Conservation (phyloP, 1,140 invertebrate species). For the Cherax destructor region DNA sequence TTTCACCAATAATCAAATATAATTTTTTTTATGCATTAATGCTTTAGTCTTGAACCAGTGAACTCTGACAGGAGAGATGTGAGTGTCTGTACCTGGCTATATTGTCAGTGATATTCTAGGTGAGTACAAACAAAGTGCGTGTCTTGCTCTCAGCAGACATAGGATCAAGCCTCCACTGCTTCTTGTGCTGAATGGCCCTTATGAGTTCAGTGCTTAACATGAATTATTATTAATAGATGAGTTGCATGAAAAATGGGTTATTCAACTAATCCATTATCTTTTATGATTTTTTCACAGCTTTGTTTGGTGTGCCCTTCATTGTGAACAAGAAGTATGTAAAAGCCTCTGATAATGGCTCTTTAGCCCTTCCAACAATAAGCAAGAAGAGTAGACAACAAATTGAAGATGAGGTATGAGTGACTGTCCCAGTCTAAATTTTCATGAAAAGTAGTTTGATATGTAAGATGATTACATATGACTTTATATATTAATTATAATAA, state of each 20-base stretch:
- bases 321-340: constrained; percentile 60
- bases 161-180: no score
- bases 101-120: no score
- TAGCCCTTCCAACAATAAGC: constrained; percentile 27
- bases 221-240: no score
- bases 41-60: no score
- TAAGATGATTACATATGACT: constrained; percentile 10
- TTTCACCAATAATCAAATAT: no score
- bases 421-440: background rate
- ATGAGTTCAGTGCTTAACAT: no score
- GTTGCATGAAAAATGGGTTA: background rate
- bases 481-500: background rate
- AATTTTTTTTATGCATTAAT: no score
- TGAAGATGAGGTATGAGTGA: constrained; percentile 48
- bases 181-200: no score
- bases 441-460: constrained; percentile 15
- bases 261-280: background rate
- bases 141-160: no score
- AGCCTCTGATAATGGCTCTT: background rate
- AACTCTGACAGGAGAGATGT: no score
- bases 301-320: constrained; percentile 57
- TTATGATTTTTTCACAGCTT: constrained; percentile 19
- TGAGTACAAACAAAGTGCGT: no score
- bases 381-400: constrained; percentile 58
- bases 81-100: no score